Conservation (phyloP, 2,888 invertebrate genomes). For the Parnassius orleans region DNA sequence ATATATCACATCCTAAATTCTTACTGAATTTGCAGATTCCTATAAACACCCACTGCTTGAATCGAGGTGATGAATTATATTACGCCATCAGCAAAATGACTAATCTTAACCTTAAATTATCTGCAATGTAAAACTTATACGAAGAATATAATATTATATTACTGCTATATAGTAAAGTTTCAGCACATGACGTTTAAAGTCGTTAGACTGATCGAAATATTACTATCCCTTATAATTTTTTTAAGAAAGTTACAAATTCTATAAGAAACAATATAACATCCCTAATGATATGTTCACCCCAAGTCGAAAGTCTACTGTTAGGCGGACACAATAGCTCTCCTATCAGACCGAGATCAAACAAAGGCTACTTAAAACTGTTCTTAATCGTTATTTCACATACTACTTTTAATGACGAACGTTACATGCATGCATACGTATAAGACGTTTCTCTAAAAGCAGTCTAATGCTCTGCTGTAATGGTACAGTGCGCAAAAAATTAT, state of each 20-base stretch:
- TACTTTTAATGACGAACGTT: constrained; percentile 55
- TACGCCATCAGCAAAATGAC: too few species aligned
- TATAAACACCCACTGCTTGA: too few species aligned
- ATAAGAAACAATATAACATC: constrained; percentile 17
- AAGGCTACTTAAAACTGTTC: constrained; percentile 79
- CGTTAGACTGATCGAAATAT: too few species aligned
- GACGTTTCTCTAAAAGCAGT: constrained; percentile 55
- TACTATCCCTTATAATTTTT: too few species aligned
- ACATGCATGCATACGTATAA: constrained; percentile 54
- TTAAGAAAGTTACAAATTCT: background rate
- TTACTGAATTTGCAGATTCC: too few species aligned
- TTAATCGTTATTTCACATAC: constrained; percentile 80
- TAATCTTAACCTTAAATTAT: too few species aligned
- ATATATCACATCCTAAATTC: too few species aligned
- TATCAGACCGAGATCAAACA: constrained; percentile 71
- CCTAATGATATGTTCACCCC: constrained; percentile 31
- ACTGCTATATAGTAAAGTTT: too few species aligned
- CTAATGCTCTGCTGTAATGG: constrained; percentile 32
- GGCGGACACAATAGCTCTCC: constrained; percentile 57
- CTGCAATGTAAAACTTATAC: too few species aligned
- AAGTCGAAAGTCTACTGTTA: constrained; percentile 48
- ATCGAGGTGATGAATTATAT: too few species aligned
- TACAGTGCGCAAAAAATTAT: constrained; percentile 33
- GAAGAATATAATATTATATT: too few species aligned
- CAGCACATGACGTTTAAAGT: too few species aligned